Evolutionary conservation across 2,797 vertebrate species (phyloP).

Genomic region (Channa striata): DNA sequence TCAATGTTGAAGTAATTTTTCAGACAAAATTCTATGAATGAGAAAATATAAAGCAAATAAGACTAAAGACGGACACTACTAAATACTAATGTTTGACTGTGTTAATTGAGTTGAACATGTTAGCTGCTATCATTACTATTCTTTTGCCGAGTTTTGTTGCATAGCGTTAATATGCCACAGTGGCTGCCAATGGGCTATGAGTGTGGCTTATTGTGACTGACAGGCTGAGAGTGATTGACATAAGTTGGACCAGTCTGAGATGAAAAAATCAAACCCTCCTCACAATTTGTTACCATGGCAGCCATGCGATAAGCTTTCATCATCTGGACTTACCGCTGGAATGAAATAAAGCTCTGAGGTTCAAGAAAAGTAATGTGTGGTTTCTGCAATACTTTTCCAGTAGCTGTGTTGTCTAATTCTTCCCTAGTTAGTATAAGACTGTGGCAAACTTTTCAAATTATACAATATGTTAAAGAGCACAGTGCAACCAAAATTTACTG

Average conservation of each 20-base stretch:
- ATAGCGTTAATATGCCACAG: slow-evolving; percentile 64
- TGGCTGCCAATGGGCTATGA: slow-evolving; percentile 50
- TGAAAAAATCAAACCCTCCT: slow-evolving; percentile 41
- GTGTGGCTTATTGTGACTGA: slow-evolving; percentile 45
- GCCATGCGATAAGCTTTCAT: slow-evolving; percentile 76
- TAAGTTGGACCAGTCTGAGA: slow-evolving; percentile 41
- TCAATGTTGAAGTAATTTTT: slow-evolving; percentile 68
- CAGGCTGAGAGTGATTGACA: slow-evolving; percentile 44
- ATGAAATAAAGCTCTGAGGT: slow-evolving; percentile 88
- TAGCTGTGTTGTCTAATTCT: neutral
- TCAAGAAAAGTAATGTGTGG: slow-evolving; percentile 53
- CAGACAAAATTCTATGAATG: slow-evolving; percentile 59
- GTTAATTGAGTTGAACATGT: slow-evolving; percentile 67
- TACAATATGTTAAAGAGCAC: neutral
- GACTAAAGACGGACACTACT: slow-evolving; percentile 61
- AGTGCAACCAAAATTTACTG: neutral
- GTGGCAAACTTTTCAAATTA: neutral
- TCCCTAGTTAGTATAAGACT: neutral
- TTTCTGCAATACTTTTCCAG: neutral
- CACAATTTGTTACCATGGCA: slow-evolving; percentile 61
- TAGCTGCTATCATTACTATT: slow-evolving; percentile 78
- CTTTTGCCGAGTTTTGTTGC: slow-evolving; percentile 68
- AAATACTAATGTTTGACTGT: slow-evolving; percentile 79
- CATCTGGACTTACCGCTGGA: slow-evolving; percentile 85
- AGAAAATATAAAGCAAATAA: slow-evolving; percentile 33